Evolutionary conservation across 2,113 vertebrate species (phyloP), one percentile per base, ranked within the genome.

Genomic region (Bostrychus sinensis): DNA sequence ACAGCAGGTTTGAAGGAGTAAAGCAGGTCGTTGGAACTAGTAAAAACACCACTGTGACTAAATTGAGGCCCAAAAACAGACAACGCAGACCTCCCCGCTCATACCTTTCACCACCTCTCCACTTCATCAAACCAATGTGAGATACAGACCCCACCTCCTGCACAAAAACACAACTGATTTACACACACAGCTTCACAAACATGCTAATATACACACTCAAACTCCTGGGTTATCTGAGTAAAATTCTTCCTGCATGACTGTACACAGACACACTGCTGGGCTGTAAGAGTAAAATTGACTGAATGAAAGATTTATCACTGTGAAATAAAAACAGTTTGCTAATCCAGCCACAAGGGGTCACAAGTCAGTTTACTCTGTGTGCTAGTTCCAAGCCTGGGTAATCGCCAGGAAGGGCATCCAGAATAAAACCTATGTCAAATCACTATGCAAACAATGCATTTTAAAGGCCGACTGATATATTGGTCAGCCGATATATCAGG

Each of bases 21-120:
- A 68, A 22, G 2, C 42, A 19, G 36, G 32, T 16, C 7, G 12
- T 43, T 62, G 22, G 28, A 14, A 39, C 37, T 39, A 16, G 25
- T 72, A 26, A 53, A 75, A 7, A 45, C 61, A 37, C 28, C 14
- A 65, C 63, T 73, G 58, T 62, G 42, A 62, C 32, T 34, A 32
- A 54, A n/a, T 50, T 48, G 50, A 73, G 14, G 23, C 25, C 48
- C 62, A 46, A 42, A 16, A 50, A 36, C 55, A 62, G 67, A 60
- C 30, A 11, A 39, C 50, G 39, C 26, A 19, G 32, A 28, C 66
- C 70, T 83, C 75, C 60, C 66, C 78, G 46, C 42, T 84, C 86
- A 83, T 85, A 86, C 76, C 78, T 88, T 82, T 89, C 78, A 90
- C 20, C 70, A 75, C 67, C 51, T 77, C 55, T 41, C 57, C 66